phyloP scores from a whole-genome alignment of 2,888 invertebrate genomes.

The Lithophane socia region DNA sequence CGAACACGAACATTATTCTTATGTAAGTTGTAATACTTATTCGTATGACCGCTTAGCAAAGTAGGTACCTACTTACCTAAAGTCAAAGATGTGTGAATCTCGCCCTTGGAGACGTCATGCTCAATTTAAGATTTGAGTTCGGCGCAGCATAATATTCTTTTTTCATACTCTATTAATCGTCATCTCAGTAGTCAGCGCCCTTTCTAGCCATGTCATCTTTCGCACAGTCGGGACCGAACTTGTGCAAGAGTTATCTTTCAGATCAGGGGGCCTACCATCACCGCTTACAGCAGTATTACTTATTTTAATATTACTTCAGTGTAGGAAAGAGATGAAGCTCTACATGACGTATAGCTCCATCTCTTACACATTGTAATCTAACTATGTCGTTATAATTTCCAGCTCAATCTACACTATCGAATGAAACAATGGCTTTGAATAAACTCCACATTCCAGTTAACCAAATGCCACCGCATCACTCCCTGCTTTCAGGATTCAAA shows the following conservation, averaged over 20 bases:
- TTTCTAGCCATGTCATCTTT: background rate
- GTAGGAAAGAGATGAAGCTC: no score
- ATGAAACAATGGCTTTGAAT: slow-evolving; percentile 69
- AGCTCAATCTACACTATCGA: slow-evolving; percentile 70
- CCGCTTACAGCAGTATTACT: no score
- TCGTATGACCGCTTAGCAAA: background rate
- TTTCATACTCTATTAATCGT: background rate
- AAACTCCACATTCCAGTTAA: slow-evolving; percentile 64
- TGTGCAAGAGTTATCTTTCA: background rate
- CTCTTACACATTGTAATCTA: background rate
- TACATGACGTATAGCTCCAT: no score
- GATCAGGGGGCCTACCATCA: no score
- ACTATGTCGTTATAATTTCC: slow-evolving; percentile 52
- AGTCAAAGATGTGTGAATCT: no score
- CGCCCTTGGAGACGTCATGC: background rate
- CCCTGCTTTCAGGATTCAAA: slow-evolving; percentile 70
- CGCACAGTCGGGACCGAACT: background rate
- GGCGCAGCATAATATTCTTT: background rate
- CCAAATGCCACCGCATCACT: slow-evolving; percentile 47
- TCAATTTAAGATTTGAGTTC: no score
- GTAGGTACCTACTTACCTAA: background rate
- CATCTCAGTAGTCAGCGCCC: background rate
- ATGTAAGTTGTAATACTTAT: no score
- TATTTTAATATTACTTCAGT: no score
- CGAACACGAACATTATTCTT: no score